Evolutionary conservation across 2,888 invertebrate species (phyloP).

Genomic region (Nasonia oneida): DNA sequence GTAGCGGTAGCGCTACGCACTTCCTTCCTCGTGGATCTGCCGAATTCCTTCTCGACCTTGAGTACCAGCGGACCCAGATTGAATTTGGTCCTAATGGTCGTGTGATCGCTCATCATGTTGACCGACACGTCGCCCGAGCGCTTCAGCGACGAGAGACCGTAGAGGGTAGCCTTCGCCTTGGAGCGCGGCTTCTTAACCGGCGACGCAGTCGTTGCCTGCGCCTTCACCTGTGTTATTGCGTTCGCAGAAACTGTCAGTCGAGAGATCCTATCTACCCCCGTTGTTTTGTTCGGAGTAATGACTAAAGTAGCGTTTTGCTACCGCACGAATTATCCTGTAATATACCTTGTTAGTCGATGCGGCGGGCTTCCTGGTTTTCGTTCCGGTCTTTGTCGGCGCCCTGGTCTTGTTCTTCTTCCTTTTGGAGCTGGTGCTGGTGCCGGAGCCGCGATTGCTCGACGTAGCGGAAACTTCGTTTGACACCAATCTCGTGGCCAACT

Average conservation of each 20-base stretch:
- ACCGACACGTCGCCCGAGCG: conserved; percentile 90
- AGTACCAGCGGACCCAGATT: conserved; percentile 89
- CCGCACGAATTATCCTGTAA: background rate
- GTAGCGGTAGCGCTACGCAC: conserved; percentile 92
- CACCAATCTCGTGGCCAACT: conserved; percentile 53
- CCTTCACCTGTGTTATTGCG: conserved; percentile 36
- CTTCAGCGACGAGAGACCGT: conserved; percentile 88
- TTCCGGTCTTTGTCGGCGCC: conserved; percentile 39
- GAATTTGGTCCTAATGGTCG: conserved; percentile 91
- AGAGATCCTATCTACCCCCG: background rate
- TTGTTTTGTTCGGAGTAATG: too few relatives aligned
- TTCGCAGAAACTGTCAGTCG: background rate
- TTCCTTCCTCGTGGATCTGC: conserved; percentile 89
- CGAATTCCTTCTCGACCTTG: conserved; percentile 90
- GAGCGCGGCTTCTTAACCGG: conserved; percentile 40
- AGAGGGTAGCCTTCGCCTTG: conserved; percentile 88
- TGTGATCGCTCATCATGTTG: conserved; percentile 88
- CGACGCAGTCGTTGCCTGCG: conserved; percentile 32
- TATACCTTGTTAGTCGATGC: conserved; percentile 34
- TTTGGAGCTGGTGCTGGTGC: conserved; percentile 28
- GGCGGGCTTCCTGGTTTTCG: conserved; percentile 33
- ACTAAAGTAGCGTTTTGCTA: too few relatives aligned
- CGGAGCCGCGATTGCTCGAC: conserved; percentile 46
- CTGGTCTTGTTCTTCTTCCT: conserved; percentile 68
- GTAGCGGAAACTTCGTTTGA: conserved; percentile 58